Base-by-base conservation (phyloP, 2,113 vertebrate genomes). In the Cyanoramphus novaezelandiae region DNA sequence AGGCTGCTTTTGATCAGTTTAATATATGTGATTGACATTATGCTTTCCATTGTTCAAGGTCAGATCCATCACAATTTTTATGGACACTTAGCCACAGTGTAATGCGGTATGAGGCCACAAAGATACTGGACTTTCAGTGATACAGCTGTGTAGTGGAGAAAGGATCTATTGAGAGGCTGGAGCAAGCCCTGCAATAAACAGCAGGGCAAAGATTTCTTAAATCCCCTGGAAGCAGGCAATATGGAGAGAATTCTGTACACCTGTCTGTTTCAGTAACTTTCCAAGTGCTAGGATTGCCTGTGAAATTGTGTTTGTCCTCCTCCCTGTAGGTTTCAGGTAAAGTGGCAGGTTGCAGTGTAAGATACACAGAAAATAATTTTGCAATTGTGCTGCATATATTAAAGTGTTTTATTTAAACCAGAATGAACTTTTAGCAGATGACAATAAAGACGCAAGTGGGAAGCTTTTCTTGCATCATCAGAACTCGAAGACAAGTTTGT, bases 181-280 rank as follows among this genome's bases (percentile, higher is more conserved):
- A 92, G 37, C 41, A 86, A 85, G 21, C 18, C 16, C 11, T 75
- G 44, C 29, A 19, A 6, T 76, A 67, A 75, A 44, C 1, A 10
- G 5, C 28, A 35, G 23, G 6, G 13, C 31, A 77, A 46, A 88
- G 50, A 55, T 78, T 78, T 82, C 41, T 31, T 71, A 78, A 79
- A 82, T 82, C 15, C 37, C 90, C 33, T 68, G 35, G 27, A 15
- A 86, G n/a, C 6, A 23, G 29, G 24, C 0, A 0, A 2, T 62
- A 11, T 23, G 0, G 2, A 52, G 31, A 28, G 9, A 35, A 28
- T 10, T 68, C 43, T 37, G 0, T n/a, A 89, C 8, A 35, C 23
- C 13, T 87, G 17, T 65, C 44, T 57, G 57, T 76, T 89, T 75
- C 63, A 35, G 29, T 75, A 68, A 29, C 33, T 76, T 94, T 50